Percentiles rank a stretch among this genome's conserved stretches.
Conservation (phyloP, 2,113 vertebrate species). For the Sylvia atricapilla region DNA sequence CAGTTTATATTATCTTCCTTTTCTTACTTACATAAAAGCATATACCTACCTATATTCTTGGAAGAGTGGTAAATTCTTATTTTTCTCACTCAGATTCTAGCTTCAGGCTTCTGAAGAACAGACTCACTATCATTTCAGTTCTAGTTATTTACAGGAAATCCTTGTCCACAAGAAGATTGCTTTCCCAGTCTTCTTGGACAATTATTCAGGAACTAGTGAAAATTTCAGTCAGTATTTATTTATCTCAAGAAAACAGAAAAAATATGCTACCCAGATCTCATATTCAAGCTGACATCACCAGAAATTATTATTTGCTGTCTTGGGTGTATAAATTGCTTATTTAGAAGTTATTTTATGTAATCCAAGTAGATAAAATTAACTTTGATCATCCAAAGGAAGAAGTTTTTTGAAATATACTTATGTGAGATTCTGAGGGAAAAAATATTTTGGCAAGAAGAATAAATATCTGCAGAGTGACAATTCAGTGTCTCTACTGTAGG, state of each 20-base stretch:
- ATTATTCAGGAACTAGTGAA: not conserved
- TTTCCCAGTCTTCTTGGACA: not conserved
- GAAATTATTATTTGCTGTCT: not conserved
- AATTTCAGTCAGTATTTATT: not conserved
- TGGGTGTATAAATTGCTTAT: not conserved
- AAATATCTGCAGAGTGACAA: not conserved
- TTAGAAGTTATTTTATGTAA: not conserved
- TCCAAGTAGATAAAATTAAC: not conserved
- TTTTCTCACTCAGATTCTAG: not conserved
- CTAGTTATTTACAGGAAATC: not conserved
- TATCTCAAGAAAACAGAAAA: not conserved
- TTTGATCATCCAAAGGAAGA: not conserved
- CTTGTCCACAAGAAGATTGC: not conserved
- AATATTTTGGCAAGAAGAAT: not conserved
- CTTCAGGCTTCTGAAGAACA: not conserved
- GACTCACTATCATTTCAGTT: not conserved
- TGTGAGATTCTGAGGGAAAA: not conserved
- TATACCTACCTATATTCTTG: not conserved
- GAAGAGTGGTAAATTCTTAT: not conserved
- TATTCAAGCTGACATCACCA: not conserved
- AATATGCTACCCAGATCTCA: not conserved
- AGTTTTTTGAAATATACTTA: not conserved
- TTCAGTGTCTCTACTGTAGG: not conserved
- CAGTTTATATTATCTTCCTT: not conserved
- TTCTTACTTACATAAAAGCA: not conserved